Evolutionary conservation across 1,140 invertebrate species (phyloP).

Genomic region (Calephelis nemesis): DNA sequence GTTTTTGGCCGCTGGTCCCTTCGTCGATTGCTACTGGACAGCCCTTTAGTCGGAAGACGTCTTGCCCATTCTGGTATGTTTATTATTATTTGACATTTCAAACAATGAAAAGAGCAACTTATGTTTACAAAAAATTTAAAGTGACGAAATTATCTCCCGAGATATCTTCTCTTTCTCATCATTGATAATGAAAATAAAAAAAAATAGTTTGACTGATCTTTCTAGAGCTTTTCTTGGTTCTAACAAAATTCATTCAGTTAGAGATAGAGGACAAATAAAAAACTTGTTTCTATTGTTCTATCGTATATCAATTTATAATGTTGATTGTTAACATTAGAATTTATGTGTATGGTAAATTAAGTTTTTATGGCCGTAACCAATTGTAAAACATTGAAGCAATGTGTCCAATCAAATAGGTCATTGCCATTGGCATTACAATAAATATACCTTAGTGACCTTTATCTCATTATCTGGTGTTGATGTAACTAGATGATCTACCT

Average conservation of each 20-base stretch:
- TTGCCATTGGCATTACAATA: conserved; percentile 36
- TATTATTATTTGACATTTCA: no score
- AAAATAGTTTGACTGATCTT: no score
- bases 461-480: conserved; percentile 17
- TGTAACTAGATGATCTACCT: neutral
- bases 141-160: neutral
- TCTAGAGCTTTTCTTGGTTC: no score
- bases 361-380: conserved; percentile 47
- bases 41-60: conserved; percentile 65
- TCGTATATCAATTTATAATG: conserved; percentile 6
- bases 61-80: conserved; percentile 68
- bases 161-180: neutral
- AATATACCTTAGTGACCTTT: conserved; percentile 35
- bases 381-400: conserved; percentile 51
- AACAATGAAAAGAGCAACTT: neutral
- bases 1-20: conserved; percentile 69
- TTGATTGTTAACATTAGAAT: conserved; percentile 4
- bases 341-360: conserved; percentile 24
- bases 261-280: neutral
- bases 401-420: conserved; percentile 53
- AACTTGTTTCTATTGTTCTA: neutral
- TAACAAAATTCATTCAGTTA: no score
- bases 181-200: neutral
- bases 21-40: conserved; percentile 61
- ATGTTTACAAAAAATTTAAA: neutral